Conservation (phyloP, 2,113 vertebrate genomes). For the Merops nubicus region DNA sequence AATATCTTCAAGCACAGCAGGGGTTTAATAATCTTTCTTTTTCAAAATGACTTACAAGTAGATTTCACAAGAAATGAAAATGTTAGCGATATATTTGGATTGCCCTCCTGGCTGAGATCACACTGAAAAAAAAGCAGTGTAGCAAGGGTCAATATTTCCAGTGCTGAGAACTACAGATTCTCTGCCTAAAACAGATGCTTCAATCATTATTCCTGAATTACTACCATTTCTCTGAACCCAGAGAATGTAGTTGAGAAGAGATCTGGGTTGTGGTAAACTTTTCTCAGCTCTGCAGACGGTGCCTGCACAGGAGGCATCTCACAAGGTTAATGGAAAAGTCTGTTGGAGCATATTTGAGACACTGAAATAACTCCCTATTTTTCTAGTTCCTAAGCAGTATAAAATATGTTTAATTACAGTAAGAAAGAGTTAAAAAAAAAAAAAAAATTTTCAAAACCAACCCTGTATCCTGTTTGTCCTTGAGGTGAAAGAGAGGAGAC, state of each 20-base stretch:
- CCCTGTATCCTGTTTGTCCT: neutral
- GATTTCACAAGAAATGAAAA: slow-evolving; percentile 40
- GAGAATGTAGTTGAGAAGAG: neutral
- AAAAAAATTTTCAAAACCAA: neutral
- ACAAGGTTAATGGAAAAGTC: neutral
- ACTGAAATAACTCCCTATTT: neutral
- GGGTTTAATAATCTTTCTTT: slow-evolving; percentile 54
- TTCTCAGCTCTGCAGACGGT: neutral
- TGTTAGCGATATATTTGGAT: slow-evolving; percentile 34
- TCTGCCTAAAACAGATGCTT: slow-evolving; percentile 3
- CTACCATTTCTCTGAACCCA: neutral
- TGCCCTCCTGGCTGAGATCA: neutral
- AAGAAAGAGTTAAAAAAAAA: too few species aligned
- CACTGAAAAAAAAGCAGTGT: neutral
- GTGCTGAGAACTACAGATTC: neutral
- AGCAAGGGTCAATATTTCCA: neutral
- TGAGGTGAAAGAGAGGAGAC: neutral
- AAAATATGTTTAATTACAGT: neutral
- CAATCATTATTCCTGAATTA: neutral
- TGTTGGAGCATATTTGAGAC: neutral
- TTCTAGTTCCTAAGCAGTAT: neutral
- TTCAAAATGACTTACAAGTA: slow-evolving; percentile 27
- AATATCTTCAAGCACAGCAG: slow-evolving; percentile 39
- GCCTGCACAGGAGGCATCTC: neutral
- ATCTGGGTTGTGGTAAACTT: neutral